A percentile compares a stretch with the other conserved stretches of the same genome.
These are phyloP conservation scores for Malacoraja senta DNA, from an alignment of 2,797 vertebrate species.

Conservation along the genomic window DNA sequence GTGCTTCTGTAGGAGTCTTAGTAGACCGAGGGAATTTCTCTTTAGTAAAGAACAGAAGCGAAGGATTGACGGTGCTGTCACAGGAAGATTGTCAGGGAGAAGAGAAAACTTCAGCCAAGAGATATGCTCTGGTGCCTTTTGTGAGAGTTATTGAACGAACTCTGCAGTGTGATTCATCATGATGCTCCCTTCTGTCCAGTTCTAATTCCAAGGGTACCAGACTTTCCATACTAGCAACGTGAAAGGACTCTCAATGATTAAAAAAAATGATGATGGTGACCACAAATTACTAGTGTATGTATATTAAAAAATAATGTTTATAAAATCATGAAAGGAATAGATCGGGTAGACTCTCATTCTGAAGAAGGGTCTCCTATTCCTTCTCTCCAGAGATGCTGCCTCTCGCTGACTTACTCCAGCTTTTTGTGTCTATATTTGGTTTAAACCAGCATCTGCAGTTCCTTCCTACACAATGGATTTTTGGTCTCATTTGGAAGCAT, in stretches of 20 bases:
- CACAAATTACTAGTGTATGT: no score
- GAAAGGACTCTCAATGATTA: background rate
- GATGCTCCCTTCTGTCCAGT: background rate
- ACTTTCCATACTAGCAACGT: background rate
- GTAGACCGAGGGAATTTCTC: background rate
- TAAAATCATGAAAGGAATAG: no score
- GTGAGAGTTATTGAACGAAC: background rate
- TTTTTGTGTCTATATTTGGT: no score
- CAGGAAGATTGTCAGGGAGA: background rate
- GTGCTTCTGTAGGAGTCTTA: background rate
- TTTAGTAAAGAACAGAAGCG: background rate
- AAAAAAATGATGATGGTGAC: background rate
- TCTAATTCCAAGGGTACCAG: background rate
- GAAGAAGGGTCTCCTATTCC: no score
- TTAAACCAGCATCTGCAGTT: no score
- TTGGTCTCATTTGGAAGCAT: background rate
- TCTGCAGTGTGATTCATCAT: background rate
- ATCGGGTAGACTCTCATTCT: no score
- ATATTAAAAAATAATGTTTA: no score
- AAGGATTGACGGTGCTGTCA: background rate
- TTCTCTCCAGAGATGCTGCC: no score
- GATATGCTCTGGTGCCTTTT: background rate
- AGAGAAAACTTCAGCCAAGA: background rate
- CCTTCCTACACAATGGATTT: background rate
- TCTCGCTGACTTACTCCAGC: no score